A percentile compares a stretch with the other conserved stretches of the same genome.
Conservation (phyloP, 2,797 vertebrate species). For the Leuciscus waleckii region DNA sequence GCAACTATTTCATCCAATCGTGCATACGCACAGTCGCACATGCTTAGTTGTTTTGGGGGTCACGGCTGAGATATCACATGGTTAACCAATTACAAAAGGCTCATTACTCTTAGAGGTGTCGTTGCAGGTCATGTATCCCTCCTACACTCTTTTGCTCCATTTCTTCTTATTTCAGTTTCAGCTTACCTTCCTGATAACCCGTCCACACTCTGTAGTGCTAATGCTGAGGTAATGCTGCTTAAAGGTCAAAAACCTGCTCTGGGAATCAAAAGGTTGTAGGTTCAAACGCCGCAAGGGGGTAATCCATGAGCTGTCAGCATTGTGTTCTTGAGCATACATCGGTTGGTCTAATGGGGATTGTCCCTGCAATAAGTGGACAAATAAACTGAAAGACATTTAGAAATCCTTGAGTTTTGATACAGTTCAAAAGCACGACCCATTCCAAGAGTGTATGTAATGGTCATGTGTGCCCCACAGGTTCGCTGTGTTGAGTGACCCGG, state of each 20-base stretch:
- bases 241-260: neutral
- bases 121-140: constrained; percentile 63
- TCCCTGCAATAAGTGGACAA: neutral
- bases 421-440: neutral
- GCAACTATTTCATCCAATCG: constrained; percentile 35
- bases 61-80: constrained; percentile 42
- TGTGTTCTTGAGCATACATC: neutral
- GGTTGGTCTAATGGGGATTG: neutral
- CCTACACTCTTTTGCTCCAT: constrained; percentile 15
- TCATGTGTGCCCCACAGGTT: constrained; percentile 78
- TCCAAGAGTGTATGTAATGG: neutral
- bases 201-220: neutral
- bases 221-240: constrained; percentile 1
- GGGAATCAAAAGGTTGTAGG: neutral
- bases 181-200: constrained; percentile 20
- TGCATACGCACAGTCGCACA: neutral
- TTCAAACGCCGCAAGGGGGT: neutral
- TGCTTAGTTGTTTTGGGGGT: constrained; percentile 36
- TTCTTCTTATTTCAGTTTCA: constrained; percentile 28
- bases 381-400: neutral
- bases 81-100: constrained; percentile 52
- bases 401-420: neutral
- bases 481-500: constrained; percentile 89
- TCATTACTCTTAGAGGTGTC: constrained; percentile 55
- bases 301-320: neutral